Evolutionary conservation across 2,888 invertebrate species (phyloP).

Genomic region (Slavum lentiscoides): DNA sequence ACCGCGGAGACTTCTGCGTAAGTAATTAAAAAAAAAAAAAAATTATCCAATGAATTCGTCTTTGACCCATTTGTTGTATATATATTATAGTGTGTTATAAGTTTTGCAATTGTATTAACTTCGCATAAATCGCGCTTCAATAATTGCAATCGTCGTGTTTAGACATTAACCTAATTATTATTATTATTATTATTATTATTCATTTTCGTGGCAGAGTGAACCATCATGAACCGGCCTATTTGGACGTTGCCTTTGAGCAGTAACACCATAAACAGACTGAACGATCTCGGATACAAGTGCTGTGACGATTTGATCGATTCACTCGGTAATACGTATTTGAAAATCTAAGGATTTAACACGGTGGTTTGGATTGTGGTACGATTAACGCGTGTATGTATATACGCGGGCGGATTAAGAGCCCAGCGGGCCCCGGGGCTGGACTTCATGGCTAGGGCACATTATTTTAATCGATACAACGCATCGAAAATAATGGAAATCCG

Average conservation of each 20-base stretch:
- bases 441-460: too few species aligned
- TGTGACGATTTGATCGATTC: constrained; percentile 57
- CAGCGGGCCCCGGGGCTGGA: too few species aligned
- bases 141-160: constrained; percentile 1
- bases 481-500: not conserved
- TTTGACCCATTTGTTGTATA: constrained; percentile 33
- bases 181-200: too few species aligned
- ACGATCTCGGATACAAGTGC: constrained; percentile 56
- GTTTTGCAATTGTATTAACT: not conserved
- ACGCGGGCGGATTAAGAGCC: too few species aligned
- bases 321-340: constrained; percentile 5
- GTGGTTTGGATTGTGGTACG: not conserved
- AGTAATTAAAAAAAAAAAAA: constrained; percentile 37
- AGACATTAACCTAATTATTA: constrained; percentile 37
- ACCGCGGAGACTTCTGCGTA: constrained; percentile 16
- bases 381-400: too few species aligned
- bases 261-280: constrained; percentile 54
- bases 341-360: not conserved
- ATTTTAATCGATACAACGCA: too few species aligned
- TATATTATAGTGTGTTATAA: too few species aligned
- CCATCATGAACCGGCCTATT: constrained; percentile 55
- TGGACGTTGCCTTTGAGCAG: constrained; percentile 57
- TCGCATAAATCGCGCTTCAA: not conserved
- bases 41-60: constrained; percentile 31
- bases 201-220: constrained; percentile 7